Base-by-base conservation (phyloP, 2,113 vertebrate species). In the Aramus guarauna region DNA sequence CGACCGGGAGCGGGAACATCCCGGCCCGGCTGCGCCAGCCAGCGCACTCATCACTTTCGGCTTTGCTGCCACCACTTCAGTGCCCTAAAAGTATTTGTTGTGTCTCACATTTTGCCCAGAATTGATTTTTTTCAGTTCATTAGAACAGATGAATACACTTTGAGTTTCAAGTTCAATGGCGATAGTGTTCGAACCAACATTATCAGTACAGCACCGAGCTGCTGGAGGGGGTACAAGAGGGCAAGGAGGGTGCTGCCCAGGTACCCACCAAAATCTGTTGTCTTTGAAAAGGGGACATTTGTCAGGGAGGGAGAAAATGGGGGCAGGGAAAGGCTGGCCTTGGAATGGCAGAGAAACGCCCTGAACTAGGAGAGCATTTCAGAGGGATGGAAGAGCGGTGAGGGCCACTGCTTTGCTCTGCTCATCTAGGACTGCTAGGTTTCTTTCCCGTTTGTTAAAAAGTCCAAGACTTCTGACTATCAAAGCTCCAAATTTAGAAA, bases 311-410 rank as follows among this genome's bases (percentile, higher is more conserved):
- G 59, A 66, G 20, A 58, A 76, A 76, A 88, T 1, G 22, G 32
- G 32, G 5, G 6, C 0, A 5, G 6, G 0, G 0, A 2, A 2
- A 24, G 11, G 24, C 36, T 53, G 34, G 17, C 15, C 30, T 80
- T 82, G 58, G 27, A 58, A 84, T 20, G 20, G 24, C 34, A 91
- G 34, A 68, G 48, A 85, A 90, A 59, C 26, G 7, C 8, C 32
- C 62, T 83, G 39, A 93, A 16, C 22, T 68, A 79, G 19, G 47
- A 89, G 66, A 76, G 23, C 23, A 71, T 71, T 89, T 66, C 4
- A 9, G 52, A 82, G 27, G 37, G 19, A 43, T 75, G 62, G 41
- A 56, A 59, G 22, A 73, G 23, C 2, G 5, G 9, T 50, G 18
- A 85, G 48, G 12, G 19, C 39, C 58, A 45, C 27, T 22, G 37